These are phyloP conservation scores for Propithecus perrieri DNA, from an alignment of 2,797 vertebrate genomes.

Conservation along the genomic window DNA sequence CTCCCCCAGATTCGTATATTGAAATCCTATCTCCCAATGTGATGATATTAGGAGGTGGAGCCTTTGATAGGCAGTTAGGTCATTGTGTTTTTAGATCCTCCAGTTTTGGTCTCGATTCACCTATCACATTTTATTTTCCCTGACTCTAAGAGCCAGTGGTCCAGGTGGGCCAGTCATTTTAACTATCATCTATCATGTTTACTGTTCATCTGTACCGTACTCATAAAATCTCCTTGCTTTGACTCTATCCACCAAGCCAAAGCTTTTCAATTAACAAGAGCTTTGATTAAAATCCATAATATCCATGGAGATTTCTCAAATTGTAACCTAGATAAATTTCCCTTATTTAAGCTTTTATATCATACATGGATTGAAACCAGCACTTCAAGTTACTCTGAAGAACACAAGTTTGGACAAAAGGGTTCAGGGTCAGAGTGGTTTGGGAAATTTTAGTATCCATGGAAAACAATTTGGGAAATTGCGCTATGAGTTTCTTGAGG, in stretches of 20 bases:
- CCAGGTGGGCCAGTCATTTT: not conserved
- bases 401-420: not conserved
- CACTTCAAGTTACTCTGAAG: slow-evolving; percentile 4
- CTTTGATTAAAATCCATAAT: not conserved
- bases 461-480: slow-evolving; percentile 19
- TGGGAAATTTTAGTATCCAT: not conserved
- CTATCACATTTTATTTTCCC: slow-evolving; percentile 1
- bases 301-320: not conserved
- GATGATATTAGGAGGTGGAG: not conserved
- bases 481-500: not conserved
- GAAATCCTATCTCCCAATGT: not conserved
- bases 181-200: not conserved
- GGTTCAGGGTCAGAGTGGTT: not conserved
- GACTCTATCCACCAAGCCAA: not conserved
- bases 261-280: not conserved
- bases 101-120: not conserved
- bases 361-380: not conserved
- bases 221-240: not conserved
- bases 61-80: not conserved
- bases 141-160: not conserved
- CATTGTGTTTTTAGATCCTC: not conserved
- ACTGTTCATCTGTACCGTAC: not conserved
- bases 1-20: not conserved
- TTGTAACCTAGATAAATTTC: not conserved
- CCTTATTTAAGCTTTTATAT: not conserved